Evolutionary conservation across 1,140 invertebrate genomes (phyloP).

Genomic region (Trypoxylus dichotomus): DNA sequence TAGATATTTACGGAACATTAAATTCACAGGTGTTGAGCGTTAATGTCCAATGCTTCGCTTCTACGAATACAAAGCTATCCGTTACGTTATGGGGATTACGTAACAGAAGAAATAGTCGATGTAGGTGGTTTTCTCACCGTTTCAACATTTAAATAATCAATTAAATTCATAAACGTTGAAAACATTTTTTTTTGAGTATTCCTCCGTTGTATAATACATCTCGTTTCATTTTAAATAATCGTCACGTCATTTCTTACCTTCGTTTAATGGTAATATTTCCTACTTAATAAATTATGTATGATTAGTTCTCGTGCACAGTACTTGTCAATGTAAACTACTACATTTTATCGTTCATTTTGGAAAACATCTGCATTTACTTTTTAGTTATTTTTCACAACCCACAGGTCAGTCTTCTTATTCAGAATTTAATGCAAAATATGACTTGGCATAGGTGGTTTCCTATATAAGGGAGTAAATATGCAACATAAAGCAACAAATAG

Average conservation of each 20-base stretch:
- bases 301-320: not conserved
- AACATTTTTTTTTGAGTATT: not conserved
- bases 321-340: not conserved
- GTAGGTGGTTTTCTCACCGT: not conserved
- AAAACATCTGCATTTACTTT: not conserved
- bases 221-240: not conserved
- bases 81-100: not conserved
- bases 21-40: conserved; percentile 2
- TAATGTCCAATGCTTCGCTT: not conserved
- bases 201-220: not conserved
- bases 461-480: too few relatives aligned
- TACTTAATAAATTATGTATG: not conserved
- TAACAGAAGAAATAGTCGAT: not conserved
- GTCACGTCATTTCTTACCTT: not conserved
- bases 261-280: not conserved
- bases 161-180: not conserved
- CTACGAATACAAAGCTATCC: not conserved
- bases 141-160: not conserved
- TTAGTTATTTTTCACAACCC: not conserved
- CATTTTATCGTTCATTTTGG: not conserved
- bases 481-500: too few relatives aligned
- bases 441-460: too few relatives aligned
- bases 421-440: not conserved
- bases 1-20: not conserved
- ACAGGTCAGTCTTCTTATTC: not conserved